phyloP scores from a whole-genome alignment of 2,888 invertebrate species.

The Philaethria dido region DNA sequence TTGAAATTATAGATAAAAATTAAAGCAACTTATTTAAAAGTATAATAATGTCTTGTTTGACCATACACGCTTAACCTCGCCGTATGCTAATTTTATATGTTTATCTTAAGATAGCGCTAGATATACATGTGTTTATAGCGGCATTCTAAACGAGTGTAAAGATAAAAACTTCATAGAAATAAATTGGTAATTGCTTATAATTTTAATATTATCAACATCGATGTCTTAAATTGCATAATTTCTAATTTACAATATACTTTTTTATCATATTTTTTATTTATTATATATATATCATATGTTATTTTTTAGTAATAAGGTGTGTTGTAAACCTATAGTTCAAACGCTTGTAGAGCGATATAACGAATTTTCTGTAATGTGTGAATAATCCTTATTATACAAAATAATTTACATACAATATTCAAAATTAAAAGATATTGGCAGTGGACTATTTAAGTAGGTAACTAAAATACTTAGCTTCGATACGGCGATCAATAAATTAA shows the following conservation, averaged over 20 bases:
- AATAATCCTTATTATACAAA: background rate
- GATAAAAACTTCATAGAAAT: slow-evolving; percentile 23
- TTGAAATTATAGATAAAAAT: slow-evolving; percentile 27
- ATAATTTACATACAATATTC: background rate
- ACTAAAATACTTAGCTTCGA: slow-evolving; percentile 79
- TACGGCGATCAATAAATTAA: slow-evolving; percentile 83
- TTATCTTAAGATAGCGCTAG: slow-evolving; percentile 28
- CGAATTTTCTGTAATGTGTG: background rate
- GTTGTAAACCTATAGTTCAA: background rate
- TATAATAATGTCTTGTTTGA: slow-evolving; percentile 27
- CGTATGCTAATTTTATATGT: slow-evolving; percentile 30
- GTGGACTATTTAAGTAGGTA: slow-evolving; percentile 63
- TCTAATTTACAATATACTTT: slow-evolving; percentile 45
- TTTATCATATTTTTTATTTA: background rate
- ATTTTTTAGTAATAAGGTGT: slow-evolving; percentile 9
- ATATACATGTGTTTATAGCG: slow-evolving; percentile 25
- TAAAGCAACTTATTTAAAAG: slow-evolving; percentile 29
- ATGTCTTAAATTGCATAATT: slow-evolving; percentile 49
- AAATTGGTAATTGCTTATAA: slow-evolving; percentile 28
- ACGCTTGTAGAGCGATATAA: background rate
- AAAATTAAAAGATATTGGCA: slow-evolving; percentile 10
- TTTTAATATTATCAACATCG: slow-evolving; percentile 37
- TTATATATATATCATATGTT: slow-evolving; percentile 2
- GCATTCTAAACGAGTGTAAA: slow-evolving; percentile 27
- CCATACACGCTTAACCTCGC: slow-evolving; percentile 27